These are phyloP conservation scores for Scomberomorus guttatus DNA, from an alignment of 2,797 vertebrate species.

Conservation along the genomic window DNA sequence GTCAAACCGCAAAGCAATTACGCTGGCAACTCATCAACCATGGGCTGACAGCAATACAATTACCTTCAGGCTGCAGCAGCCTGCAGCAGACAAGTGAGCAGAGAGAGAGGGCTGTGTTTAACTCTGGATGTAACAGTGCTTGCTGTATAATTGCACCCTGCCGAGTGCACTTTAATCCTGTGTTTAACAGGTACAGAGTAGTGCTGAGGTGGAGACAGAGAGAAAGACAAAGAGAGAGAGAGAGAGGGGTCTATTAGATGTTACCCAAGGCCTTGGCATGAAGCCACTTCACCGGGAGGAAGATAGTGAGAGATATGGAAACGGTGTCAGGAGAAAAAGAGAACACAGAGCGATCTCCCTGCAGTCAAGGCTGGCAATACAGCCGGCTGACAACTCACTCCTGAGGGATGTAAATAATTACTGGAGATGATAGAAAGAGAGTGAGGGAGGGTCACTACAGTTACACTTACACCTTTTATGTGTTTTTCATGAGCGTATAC, in stretches of 20 bases:
- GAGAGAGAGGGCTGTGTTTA: slow-evolving; percentile 66
- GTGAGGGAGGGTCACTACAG: neutral
- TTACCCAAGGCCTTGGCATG: slow-evolving; percentile 60
- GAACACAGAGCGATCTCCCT: slow-evolving; percentile 47
- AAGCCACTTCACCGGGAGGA: slow-evolving; percentile 36
- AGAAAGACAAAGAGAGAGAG: slow-evolving; percentile 23
- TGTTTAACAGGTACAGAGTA: slow-evolving; percentile 75
- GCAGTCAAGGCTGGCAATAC: slow-evolving; percentile 54
- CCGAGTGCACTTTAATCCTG: slow-evolving; percentile 77
- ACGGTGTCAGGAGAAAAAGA: slow-evolving; percentile 47
- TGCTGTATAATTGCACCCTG: slow-evolving; percentile 71
- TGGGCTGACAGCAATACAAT: slow-evolving; percentile 83
- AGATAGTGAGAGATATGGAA: slow-evolving; percentile 56
- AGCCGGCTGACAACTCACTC: slow-evolving; percentile 52
- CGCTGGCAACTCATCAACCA: slow-evolving; percentile 80
- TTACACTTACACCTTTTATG: neutral
- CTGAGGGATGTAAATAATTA: slow-evolving; percentile 67
- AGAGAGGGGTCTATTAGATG: slow-evolving; percentile 56
- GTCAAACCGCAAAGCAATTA: slow-evolving; percentile 84
- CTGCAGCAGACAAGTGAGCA: slow-evolving; percentile 61
- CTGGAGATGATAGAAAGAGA: slow-evolving; percentile 49
- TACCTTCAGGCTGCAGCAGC: slow-evolving; percentile 71
- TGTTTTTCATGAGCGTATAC: slow-evolving; percentile 16
- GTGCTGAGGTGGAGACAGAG: slow-evolving; percentile 25
- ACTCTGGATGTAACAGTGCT: slow-evolving; percentile 65